Evolutionary conservation across 2,797 vertebrate species (phyloP), one percentile per base, ranked within the genome.

Genomic region (Lates japonicus): DNA sequence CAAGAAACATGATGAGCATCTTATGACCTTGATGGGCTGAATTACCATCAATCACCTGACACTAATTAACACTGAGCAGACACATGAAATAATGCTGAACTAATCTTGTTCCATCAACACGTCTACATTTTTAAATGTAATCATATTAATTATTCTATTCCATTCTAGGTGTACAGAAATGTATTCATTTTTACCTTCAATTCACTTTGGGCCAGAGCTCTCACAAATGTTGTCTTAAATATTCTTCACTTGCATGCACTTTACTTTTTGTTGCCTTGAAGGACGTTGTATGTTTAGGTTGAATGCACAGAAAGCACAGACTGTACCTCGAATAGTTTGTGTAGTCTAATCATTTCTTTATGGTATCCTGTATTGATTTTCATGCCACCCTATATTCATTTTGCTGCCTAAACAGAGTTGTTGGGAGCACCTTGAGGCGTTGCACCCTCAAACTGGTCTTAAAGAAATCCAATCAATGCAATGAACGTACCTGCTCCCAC

Each of bases 341-440:
- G 68, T 44, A 55, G 54, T 81, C 60, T 82, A 57, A 86, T 84
- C 55, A 76, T 82, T 88, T 81, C 80, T 87, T 92, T 86, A 88
- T 76, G 61, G 85, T 74, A 52, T 85, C 72, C 76, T 68, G 74
- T 77, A 87, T 87, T 84, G 85, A 92, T 90, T 88, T 84, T 35
- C 20, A 67, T 83, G 46, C 60, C 75, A 54, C 25, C 41, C 60
- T 67, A 44, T 67, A 84, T 91, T 85, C 51, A 87, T 87, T 74
- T 80, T 72, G 65, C 70, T 81, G 73, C 90, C 81, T 83, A 82
- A 90, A 88, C 79, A 75, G 73, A 90, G 80, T 64, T 84, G 64
- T 51, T 79, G 78, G 76, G 90, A 85, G 74, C 83, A 91, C 90
- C 84, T 90, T 88, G 78, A 92, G 82, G 83, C 88, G 84, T 82